These are phyloP conservation scores for Aviceda subcristata DNA, from an alignment of 2,113 vertebrate genomes.

Conservation along the genomic window DNA sequence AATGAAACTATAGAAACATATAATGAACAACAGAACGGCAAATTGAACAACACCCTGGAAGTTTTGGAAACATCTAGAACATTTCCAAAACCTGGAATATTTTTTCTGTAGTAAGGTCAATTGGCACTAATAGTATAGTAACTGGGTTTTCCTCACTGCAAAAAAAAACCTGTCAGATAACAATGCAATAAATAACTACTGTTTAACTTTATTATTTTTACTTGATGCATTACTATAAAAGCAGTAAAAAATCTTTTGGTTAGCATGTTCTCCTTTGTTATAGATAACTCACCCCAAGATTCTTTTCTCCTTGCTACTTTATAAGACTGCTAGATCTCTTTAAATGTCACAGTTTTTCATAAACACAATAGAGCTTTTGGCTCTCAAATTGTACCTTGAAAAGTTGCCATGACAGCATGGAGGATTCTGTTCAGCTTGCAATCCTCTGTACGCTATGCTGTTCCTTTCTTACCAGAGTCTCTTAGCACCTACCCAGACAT, in stretches of 20 bases:
- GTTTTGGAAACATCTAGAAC: background rate
- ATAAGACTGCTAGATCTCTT: background rate
- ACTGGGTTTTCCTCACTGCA: background rate
- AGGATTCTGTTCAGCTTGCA: background rate
- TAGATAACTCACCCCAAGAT: background rate
- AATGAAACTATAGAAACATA: background rate
- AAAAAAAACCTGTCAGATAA: background rate
- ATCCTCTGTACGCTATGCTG: background rate
- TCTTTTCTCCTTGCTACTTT: background rate
- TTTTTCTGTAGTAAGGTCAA: background rate
- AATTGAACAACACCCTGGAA: background rate
- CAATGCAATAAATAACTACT: background rate
- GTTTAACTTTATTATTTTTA: background rate
- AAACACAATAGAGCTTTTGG: background rate
- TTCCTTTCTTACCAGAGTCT: background rate
- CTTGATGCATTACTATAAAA: background rate
- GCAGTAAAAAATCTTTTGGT: background rate
- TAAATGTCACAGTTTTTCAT: background rate
- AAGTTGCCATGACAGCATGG: conserved; percentile 23
- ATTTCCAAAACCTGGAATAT: background rate
- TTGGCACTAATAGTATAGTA: background rate
- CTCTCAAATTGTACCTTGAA: background rate
- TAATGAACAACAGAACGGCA: background rate
- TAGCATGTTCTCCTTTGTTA: background rate
- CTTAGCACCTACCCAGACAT: background rate